A percentile compares a stretch with the other conserved stretches of the same genome.
Evolutionary conservation across 2,888 invertebrate species (phyloP).

Genomic region (Electrophaes corylata): DNA sequence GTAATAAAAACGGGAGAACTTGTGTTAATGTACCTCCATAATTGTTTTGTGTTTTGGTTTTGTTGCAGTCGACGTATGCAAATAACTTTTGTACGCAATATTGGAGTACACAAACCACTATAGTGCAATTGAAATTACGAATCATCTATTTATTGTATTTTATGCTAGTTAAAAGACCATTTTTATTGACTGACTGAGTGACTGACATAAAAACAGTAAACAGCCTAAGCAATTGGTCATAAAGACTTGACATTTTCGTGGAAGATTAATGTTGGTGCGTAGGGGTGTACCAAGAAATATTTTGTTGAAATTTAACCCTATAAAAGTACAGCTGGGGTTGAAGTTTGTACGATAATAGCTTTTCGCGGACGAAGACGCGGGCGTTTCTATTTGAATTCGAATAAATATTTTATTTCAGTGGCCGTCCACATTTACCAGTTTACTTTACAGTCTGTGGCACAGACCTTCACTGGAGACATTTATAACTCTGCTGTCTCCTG

Average conservation of each 20-base stretch:
- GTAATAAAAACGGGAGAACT: constrained; percentile 48
- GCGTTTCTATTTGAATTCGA: not conserved
- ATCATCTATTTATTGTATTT: too few relatives aligned
- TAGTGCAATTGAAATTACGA: not conserved
- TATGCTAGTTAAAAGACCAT: too few relatives aligned
- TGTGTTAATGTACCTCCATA: constrained; percentile 55
- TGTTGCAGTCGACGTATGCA: constrained; percentile 53
- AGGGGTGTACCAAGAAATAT: too few relatives aligned
- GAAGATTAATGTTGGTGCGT: too few relatives aligned
- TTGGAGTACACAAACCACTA: constrained; percentile 39
- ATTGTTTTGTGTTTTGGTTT: constrained; percentile 56
- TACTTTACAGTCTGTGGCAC: constrained; percentile 47
- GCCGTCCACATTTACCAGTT: constrained; percentile 32
- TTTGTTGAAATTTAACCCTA: too few relatives aligned
- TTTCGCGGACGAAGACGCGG: too few relatives aligned
- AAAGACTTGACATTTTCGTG: too few relatives aligned
- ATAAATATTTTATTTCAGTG: constrained; percentile 2
- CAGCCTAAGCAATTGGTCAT: too few relatives aligned
- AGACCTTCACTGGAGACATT: constrained; percentile 52
- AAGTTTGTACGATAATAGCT: too few relatives aligned
- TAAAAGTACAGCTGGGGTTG: too few relatives aligned
- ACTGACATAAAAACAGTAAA: too few relatives aligned
- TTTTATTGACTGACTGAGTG: too few relatives aligned
- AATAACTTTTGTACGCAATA: constrained; percentile 51
- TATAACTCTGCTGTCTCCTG: constrained; percentile 59